These are phyloP conservation scores for Spilogale gracilis DNA, from an alignment of 2,113 vertebrate genomes.

Conservation along the genomic window DNA sequence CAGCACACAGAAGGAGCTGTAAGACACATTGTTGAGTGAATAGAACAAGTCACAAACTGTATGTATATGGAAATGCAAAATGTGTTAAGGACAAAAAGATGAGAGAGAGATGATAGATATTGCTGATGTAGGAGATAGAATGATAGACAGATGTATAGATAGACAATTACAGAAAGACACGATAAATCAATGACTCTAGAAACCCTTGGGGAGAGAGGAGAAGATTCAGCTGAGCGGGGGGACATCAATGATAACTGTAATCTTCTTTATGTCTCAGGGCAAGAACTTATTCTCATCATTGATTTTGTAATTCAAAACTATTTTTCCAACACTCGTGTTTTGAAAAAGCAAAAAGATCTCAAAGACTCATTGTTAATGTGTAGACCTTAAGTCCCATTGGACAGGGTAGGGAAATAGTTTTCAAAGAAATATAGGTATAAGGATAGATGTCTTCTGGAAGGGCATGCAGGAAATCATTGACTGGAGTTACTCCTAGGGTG, in stretches of 20 bases:
- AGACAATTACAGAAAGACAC: background rate
- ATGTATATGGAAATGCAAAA: background rate
- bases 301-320: background rate
- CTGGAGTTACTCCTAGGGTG: background rate
- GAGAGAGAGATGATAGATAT: background rate
- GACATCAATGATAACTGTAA: background rate
- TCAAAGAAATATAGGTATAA: background rate
- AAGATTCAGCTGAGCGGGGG: background rate
- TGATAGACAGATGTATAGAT: background rate
- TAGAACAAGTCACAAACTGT: background rate
- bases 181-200: background rate
- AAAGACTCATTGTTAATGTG: background rate
- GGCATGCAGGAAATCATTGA: rapidly evolving
- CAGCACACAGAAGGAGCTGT: background rate
- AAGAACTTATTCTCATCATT: background rate
- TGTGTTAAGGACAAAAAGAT: background rate
- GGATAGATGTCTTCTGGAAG: background rate
- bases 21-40: background rate
- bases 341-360: background rate
- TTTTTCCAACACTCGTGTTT: background rate
- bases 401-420: background rate
- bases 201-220: background rate
- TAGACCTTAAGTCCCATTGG: background rate
- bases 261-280: background rate
- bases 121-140: background rate